Conservation (phyloP, 2,888 invertebrate genomes). For the Epistrophe eligans region DNA sequence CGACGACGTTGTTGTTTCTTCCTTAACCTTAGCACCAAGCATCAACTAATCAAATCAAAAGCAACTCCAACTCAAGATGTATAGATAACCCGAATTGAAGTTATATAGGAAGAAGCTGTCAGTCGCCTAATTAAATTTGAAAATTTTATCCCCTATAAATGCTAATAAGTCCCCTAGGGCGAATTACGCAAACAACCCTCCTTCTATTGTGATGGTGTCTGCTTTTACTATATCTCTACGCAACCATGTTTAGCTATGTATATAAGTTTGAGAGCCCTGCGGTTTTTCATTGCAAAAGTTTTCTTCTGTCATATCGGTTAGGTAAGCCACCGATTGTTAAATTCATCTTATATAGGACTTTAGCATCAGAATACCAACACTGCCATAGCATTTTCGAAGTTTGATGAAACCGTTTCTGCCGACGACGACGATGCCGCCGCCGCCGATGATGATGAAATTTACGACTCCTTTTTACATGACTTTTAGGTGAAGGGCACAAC, state of each 20-base stretch:
- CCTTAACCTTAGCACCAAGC: slow-evolving; percentile 32
- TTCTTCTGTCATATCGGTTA: slow-evolving; percentile 66
- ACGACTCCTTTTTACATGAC: slow-evolving; percentile 33
- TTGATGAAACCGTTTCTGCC: slow-evolving; percentile 23
- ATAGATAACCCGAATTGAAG: slow-evolving; percentile 47
- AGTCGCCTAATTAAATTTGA: slow-evolving; percentile 75
- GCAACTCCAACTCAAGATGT: slow-evolving; percentile 46
- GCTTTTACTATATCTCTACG: background rate
- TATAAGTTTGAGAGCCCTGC: slow-evolving; percentile 52
- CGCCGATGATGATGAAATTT: slow-evolving; percentile 61
- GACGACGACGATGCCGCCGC: slow-evolving; percentile 1
- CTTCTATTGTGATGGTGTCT: slow-evolving; percentile 37
- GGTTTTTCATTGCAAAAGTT: slow-evolving; percentile 70
- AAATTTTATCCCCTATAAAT: slow-evolving; percentile 73
- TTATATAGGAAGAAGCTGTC: slow-evolving; percentile 63
- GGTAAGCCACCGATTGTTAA: slow-evolving; percentile 68
- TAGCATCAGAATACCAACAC: background rate
- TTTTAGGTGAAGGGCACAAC: slow-evolving; percentile 41
- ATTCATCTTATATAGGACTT: slow-evolving; percentile 38
- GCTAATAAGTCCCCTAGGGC: slow-evolving; percentile 70
- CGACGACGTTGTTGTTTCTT: background rate
- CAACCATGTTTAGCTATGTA: background rate
- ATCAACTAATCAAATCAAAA: slow-evolving; percentile 72
- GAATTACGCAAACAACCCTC: slow-evolving; percentile 74
- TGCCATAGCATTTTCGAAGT: background rate